phyloP scores from a whole-genome alignment of 2,888 invertebrate genomes.

The Drepanosiphum platanoidis region DNA sequence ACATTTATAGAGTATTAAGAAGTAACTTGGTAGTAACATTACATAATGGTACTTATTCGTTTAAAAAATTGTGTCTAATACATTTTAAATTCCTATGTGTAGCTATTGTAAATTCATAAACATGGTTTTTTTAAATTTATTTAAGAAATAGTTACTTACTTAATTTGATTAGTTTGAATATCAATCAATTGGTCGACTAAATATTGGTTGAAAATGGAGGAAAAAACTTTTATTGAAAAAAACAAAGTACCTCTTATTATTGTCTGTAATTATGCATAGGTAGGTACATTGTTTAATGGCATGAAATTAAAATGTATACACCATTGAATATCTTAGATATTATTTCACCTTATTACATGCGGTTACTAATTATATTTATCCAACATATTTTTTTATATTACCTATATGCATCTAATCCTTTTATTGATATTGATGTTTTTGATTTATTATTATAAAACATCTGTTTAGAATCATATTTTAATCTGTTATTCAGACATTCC shows the following conservation, averaged over 20 bases:
- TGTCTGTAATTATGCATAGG: neutral
- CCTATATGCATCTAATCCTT: too few relatives aligned
- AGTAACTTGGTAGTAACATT: neutral
- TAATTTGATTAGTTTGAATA: neutral
- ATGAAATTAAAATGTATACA: neutral
- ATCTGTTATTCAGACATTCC: neutral
- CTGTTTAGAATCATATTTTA: neutral
- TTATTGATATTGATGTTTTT: neutral
- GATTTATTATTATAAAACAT: neutral
- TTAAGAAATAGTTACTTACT: neutral
- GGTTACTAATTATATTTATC: neutral
- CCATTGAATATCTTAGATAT: too few relatives aligned
- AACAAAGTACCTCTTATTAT: conserved; percentile 1
- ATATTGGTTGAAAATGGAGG: too few relatives aligned
- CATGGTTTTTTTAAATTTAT: too few relatives aligned
- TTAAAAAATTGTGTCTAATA: too few relatives aligned
- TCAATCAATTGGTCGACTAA: too few relatives aligned
- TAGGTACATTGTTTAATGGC: neutral
- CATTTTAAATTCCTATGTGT: too few relatives aligned
- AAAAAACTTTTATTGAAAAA: neutral
- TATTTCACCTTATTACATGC: neutral
- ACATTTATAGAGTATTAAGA: neutral
- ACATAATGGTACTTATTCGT: neutral
- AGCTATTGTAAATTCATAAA: too few relatives aligned
- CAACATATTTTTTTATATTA: neutral